Evolutionary conservation across 2,888 invertebrate species (phyloP).

Genomic region (Tenthredo livida): DNA sequence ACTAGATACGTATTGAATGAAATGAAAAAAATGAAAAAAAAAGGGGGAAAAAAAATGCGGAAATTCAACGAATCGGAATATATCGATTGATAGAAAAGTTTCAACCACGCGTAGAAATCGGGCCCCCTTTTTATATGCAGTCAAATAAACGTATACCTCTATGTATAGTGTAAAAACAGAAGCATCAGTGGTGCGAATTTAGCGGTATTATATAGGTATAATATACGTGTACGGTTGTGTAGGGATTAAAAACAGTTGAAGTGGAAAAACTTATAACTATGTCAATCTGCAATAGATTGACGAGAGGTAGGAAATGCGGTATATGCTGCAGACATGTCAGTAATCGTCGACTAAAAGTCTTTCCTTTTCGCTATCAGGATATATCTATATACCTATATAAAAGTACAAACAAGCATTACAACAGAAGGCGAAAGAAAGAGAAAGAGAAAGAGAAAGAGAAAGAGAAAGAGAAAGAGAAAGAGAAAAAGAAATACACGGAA

Average conservation of each 20-base stretch:
- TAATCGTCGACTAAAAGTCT: neutral
- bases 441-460: slow-evolving; percentile 23
- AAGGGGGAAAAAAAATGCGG: neutral
- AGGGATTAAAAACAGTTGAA: neutral
- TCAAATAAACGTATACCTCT: neutral
- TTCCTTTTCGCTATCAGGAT: neutral
- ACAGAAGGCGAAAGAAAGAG: neutral
- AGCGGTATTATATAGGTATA: neutral
- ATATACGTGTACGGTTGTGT: neutral
- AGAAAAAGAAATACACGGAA: slow-evolving; percentile 51
- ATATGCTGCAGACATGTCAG: neutral
- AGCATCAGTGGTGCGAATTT: neutral
- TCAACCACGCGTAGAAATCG: neutral
- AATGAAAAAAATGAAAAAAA: neutral
- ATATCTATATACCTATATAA: neutral
- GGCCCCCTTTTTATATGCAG: neutral
- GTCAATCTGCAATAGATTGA: slow-evolving; percentile 39
- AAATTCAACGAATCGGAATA: neutral
- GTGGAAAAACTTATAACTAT: slow-evolving; percentile 45
- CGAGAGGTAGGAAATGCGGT: neutral
- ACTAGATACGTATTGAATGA: neutral
- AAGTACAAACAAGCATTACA: slow-evolving; percentile 13
- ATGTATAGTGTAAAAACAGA: neutral
- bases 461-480: slow-evolving; percentile 49
- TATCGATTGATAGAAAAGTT: neutral